Percentiles rank a stretch among this genome's conserved stretches.
These are phyloP conservation scores for Gymnothorax javanicus DNA, from an alignment of 2,797 vertebrate species.

Conservation along the genomic window DNA sequence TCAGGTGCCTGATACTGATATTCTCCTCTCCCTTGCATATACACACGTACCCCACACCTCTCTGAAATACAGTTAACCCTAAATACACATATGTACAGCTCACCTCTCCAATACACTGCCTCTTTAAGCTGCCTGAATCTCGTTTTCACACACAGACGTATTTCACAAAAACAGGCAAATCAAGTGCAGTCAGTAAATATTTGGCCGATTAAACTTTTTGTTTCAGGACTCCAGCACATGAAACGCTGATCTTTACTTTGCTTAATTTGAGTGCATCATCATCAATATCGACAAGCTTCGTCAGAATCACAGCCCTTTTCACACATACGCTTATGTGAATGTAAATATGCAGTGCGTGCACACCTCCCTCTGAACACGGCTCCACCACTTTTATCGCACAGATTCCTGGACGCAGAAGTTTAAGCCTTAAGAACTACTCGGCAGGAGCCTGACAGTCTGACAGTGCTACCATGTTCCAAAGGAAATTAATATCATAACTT, in stretches of 20 bases:
- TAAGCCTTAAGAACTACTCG: slow-evolving; percentile 45
- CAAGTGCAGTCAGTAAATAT: too few species aligned
- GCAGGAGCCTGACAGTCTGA: slow-evolving; percentile 46
- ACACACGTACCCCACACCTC: neutral
- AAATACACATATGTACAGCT: neutral
- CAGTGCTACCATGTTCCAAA: slow-evolving; percentile 48
- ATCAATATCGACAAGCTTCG: too few species aligned
- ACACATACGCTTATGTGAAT: too few species aligned
- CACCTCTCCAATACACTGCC: neutral
- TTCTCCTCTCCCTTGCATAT: neutral
- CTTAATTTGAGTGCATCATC: too few species aligned
- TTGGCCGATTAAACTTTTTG: too few species aligned
- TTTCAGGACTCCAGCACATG: too few species aligned
- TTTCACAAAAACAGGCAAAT: too few species aligned
- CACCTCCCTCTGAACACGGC: neutral
- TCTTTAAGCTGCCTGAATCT: too few species aligned
- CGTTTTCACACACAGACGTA: too few species aligned
- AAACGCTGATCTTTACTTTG: too few species aligned
- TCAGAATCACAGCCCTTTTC: too few species aligned
- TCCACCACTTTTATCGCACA: slow-evolving; percentile 23
- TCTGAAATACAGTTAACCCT: neutral
- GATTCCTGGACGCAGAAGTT: slow-evolving; percentile 16
- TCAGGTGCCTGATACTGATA: neutral
- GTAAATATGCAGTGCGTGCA: neutral
- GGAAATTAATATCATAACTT: slow-evolving; percentile 62